Percentiles rank a stretch among this genome's conserved stretches.
Conservation (phyloP, 2,888 invertebrate species). For the Pycnomerus fuliginosus region DNA sequence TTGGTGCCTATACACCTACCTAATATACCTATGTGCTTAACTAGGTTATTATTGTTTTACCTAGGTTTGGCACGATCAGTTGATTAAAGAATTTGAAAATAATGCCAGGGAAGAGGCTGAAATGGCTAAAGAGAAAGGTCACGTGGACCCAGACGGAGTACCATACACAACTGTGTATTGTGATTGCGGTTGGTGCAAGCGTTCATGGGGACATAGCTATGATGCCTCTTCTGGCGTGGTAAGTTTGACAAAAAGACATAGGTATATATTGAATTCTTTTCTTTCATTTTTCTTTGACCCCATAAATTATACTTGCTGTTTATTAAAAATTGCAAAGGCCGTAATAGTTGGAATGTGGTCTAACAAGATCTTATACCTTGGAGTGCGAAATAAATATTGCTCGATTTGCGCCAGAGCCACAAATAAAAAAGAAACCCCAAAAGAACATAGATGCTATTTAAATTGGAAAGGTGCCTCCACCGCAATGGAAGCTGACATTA, state of each 20-base stretch:
- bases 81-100: not conserved
- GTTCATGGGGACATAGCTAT: conserved; percentile 21
- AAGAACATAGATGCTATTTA: conserved; percentile 25
- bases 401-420: conserved; percentile 20
- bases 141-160: not conserved
- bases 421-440: conserved; percentile 6
- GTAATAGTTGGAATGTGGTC: too few species aligned
- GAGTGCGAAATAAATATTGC: conserved; percentile 29
- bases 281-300: not conserved
- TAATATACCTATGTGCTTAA: too few species aligned
- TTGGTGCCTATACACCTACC: too few species aligned
- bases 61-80: not conserved
- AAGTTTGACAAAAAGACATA: conserved; percentile 13
- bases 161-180: not conserved
- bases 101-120: not conserved
- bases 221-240: conserved; percentile 24
- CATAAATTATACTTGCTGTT: not conserved
- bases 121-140: not conserved
- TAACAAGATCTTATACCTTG: too few species aligned
- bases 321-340: not conserved
- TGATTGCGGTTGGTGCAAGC: conserved; percentile 23
- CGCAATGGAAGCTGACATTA: conserved; percentile 29
- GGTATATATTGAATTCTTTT: too few species aligned
- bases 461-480: conserved; percentile 26
- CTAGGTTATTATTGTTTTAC: too few species aligned